Base-by-base conservation (phyloP, 2,797 vertebrate species). In the Falco peregrinus region DNA sequence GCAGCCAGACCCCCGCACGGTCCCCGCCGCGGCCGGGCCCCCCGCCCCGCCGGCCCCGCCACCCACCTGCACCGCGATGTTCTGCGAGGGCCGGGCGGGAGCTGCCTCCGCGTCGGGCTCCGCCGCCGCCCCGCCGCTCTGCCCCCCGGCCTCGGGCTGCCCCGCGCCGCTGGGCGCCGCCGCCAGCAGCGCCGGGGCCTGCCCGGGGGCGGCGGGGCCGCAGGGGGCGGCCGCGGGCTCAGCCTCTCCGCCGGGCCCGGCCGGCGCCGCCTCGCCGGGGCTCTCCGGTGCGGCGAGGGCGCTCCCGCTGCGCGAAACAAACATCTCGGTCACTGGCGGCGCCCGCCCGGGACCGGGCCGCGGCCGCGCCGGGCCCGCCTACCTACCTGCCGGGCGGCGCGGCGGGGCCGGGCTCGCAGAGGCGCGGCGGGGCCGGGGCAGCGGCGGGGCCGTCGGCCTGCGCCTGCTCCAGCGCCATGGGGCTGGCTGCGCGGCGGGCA, bases 91-190 rank as follows among this genome's bases (percentile, higher is more conserved):
- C 91, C 97, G 76, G 90, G 73, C 93, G 70, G 95, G 94, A 68
- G 94, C 91, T 60, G 95, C 95, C 85, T 98, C 98, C 87, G 93
- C 60, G n/a, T 92, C 97, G 70, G 89, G 94, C 70, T 97, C 97
- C 95, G 95, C 92, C 61, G 78, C 90, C 35, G 50, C n/a, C n/a
- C n/a, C 91, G 20, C 43, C 90, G 79, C 79, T 68, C 48, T 33
- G 76, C 16, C 45, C 81, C 41, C 25, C 64, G 20, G 73, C 76
- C 75, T 64, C n/a, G n/a, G n/a, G n/a, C n/a, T n/a, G n/a, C n/a
- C n/a, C 88, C 54, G 20, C 48, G 51, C 90, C 95, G 84, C 93
- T 95, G 77, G 89, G 70, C 83, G 89, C 95, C 96, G 75, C n/a
- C n/a, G n/a, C n/a, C n/a, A n/a, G n/a, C n/a, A n/a, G n/a, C n/a